Evolutionary conservation across 2,113 vertebrate species (phyloP), one percentile per base, ranked within the genome.

Genomic region (Myiozetetes cayanensis): DNA sequence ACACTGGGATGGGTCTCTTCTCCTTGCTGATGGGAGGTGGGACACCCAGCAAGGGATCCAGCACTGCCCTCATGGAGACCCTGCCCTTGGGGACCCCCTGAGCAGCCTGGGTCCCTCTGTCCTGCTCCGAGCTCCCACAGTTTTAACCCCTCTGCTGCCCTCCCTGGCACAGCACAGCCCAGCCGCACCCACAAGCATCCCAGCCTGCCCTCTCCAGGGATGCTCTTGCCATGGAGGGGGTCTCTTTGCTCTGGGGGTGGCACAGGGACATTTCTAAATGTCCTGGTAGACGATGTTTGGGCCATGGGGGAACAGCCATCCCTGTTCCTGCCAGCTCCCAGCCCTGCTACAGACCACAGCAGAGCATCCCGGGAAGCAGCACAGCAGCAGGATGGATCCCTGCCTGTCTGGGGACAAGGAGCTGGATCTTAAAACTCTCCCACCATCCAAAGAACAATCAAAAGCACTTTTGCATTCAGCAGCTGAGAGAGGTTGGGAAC

Each of bases 31-130:
- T 5, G 39, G 70, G 39, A 56, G 16, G 2, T 20, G 16, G 61
- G 10, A 14, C 61, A 82, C 47, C 21, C 85, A 52, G 47, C 31
- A 58, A 31, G 39, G 61, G 74, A 46, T 76, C 37, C 59, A n/a
- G 49, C 46, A 55, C n/a, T 0, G 0, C 28, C 44, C 33, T 30
- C 14, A 10, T 12, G 0, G 0, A 33, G 18, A 33, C 11, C 10
- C 18, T 63, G 47, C 8, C 67, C 39, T 20, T 58, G 33, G 30
- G 27, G 31, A 43, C 35, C 43, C 46, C 43, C 52, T 28, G 4
- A 41, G 31, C 70, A 93, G 56, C 47, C 73, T 16, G 24, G 27
- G 12, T 19, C 31, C 55, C 65, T 53, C 61, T 41, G 33, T n/a
- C 56, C 75, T 44, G n/a, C 31, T 46, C 52, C 47, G 22, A 18